Base-by-base conservation (phyloP, 2,113 vertebrate species). In the Puntigrus tetrazona region DNA sequence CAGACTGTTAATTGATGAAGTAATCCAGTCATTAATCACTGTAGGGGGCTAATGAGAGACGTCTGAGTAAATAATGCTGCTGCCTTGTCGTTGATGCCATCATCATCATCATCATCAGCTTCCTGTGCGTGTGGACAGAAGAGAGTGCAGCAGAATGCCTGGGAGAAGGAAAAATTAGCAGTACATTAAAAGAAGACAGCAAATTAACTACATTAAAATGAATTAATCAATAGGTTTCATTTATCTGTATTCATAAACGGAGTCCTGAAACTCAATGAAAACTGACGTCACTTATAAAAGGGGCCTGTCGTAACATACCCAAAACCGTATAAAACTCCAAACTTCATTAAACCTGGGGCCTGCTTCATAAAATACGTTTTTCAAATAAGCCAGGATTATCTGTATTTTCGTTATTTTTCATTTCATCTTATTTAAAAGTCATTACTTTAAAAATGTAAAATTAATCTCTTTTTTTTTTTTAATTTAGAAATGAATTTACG, bases 141-240 rank as follows among this genome's bases (percentile, higher is more conserved):
- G 86, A 20, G 91, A 88, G 89, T 95, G 92, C 38, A 95, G 81
- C 72, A 95, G 87, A 22, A 95, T 94, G 43, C 92, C 94, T 91
- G 75, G 65, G 78, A 87, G 31, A 88, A 84, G 34, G 25, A 67
- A 10, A 84, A 25, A 27, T 13, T 11, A 1, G 10, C 11, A 69
- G 81, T 18, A 29, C 74, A 34, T 67, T 72, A 82, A 91, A 85
- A 82, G 82, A 85, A 82, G 82, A 84, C 2, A 13, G 14, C 14
- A 18, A 18, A 4, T 63, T 84, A 57, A 31, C 16, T 41, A 36
- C 31, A 9, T 63, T 14, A 2, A 14, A 29, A 16, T 63, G 18
- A 14, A 50, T 50, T 50, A 31, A 65, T 65, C 61, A 7, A 18
- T 63, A 29, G 25, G 57, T 13, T 59, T 25, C 0, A n/a, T 59